Base-by-base conservation (phyloP, 2,888 invertebrate species). In the Volucella inanis region DNA sequence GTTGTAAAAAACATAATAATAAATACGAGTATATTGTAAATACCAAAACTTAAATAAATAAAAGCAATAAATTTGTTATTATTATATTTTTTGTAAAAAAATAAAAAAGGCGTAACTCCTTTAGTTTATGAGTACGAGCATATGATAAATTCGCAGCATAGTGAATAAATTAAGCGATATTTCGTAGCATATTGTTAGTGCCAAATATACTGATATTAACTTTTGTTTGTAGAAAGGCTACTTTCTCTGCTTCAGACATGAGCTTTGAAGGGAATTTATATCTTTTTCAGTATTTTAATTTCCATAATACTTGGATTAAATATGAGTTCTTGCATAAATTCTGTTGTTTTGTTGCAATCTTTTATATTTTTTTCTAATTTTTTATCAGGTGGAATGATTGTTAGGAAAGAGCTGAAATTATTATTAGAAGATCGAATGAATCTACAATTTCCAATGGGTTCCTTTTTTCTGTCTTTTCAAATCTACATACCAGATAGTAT, bases 131-230 rank as follows among this genome's bases (percentile, higher is more conserved):
- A 31, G 4, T 31, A 31, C 31, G 31, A 31, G 4, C 6, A 31
- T 71, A 71, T 82, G 77, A 72, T 72, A 77, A 75, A 55, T 67
- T 84, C 70, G 84, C 80, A 62, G 85, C 76, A 76, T 76, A 77
- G 68, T 68, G 67, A 31, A 59, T 77, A 43, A 47, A 70, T 68
- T 88, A 83, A 89, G 91, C 91, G 91, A 91, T 91, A 90, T 89
- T 90, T 89, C 91, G 91, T 89, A 91, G 91, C 90, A 89, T 91
- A 91, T 91, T 88, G 89, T 90, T 87, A 90, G 90, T 91, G 90
- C 91, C 91, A 91, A 91, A 91, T 88, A 91, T 90, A 6, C 31
- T 31, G 31, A 31, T 31, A 31, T 31, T 31, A 31, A 31, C 6
- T 91, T 88, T 87, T 18, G 43, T 50, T 39, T 72, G 12, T 50